Percentiles rank a stretch among this genome's conserved stretches.
These are phyloP conservation scores for Drosophila funebris DNA, from an alignment of 1,140 invertebrate genomes.

Conservation along the genomic window DNA sequence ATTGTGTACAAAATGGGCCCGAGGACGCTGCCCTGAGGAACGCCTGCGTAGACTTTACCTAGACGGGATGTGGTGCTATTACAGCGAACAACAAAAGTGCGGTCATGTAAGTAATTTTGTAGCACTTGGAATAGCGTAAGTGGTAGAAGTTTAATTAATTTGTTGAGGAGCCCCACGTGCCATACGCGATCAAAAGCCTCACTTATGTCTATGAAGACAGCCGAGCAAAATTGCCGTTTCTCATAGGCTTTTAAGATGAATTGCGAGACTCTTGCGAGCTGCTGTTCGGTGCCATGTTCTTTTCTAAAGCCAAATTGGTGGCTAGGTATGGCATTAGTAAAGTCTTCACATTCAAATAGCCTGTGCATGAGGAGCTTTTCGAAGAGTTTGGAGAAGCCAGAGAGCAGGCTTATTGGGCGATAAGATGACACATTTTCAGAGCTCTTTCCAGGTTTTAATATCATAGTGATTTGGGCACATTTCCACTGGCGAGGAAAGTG, in stretches of 20 bases:
- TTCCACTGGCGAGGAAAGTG: constrained; percentile 18
- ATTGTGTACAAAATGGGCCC: constrained; percentile 17
- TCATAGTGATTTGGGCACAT: no score
- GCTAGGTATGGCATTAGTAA: background rate
- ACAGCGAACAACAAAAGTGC: background rate
- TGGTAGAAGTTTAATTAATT: constrained; percentile 21
- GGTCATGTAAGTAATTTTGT: background rate
- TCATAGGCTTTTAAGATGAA: constrained; percentile 9
- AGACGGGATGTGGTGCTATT: background rate
- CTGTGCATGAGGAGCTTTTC: constrained; percentile 2
- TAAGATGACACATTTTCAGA: background rate
- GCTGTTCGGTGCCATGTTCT: constrained; percentile 5
- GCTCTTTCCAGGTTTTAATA: constrained; percentile 23
- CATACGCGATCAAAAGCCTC: constrained; percentile 30
- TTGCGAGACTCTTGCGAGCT: background rate
- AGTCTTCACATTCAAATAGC: background rate
- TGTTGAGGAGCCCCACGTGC: constrained; percentile 13
- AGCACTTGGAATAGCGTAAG: background rate
- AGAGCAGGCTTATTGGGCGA: constrained; percentile 8
- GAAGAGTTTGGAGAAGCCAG: constrained; percentile 4
- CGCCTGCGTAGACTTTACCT: background rate
- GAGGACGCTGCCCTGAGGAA: constrained; percentile 25
- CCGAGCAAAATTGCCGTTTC: constrained; percentile 3
- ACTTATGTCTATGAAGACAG: constrained; percentile 11
- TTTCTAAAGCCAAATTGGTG: constrained; percentile 31